Evolutionary conservation across 2,113 vertebrate species (phyloP).

Genomic region (Bagarius yarrelli): DNA sequence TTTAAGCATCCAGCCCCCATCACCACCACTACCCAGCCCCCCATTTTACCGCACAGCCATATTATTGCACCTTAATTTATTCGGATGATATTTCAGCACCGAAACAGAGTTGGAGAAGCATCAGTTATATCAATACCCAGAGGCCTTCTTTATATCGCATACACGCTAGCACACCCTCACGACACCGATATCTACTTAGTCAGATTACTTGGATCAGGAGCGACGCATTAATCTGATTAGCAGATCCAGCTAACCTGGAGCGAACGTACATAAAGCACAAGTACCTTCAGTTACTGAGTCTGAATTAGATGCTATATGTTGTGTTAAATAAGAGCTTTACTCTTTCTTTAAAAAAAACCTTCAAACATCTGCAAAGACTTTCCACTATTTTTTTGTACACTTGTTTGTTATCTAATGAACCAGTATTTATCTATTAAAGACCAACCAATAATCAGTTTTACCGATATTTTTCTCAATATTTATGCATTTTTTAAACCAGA

Average conservation of each 20-base stretch:
- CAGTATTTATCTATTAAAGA: too few species aligned
- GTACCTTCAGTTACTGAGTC: background rate
- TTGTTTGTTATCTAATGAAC: too few species aligned
- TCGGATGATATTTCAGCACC: conserved; percentile 46
- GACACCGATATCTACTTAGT: conserved; percentile 37
- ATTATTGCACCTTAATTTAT: conserved; percentile 51
- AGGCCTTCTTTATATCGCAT: conserved; percentile 7
- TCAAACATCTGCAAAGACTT: too few species aligned
- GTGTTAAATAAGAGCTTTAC: too few species aligned
- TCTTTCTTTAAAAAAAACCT: too few species aligned
- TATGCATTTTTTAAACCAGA: too few species aligned
- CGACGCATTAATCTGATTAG: conserved; percentile 42
- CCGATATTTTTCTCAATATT: too few species aligned
- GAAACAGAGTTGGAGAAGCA: conserved; percentile 21
- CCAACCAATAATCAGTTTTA: too few species aligned
- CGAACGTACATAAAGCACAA: background rate
- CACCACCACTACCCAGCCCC: background rate
- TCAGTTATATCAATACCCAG: conserved; percentile 50
- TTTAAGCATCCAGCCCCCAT: background rate
- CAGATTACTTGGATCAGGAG: conserved; percentile 20
- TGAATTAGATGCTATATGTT: too few species aligned
- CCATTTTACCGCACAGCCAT: conserved; percentile 26
- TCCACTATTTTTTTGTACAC: too few species aligned
- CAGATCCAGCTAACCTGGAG: conserved; percentile 22
- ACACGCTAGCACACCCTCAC: background rate